Evolutionary conservation across 1,140 invertebrate genomes (phyloP), one percentile per base, ranked within the genome.

Genomic region (Drosophila leontia): DNA sequence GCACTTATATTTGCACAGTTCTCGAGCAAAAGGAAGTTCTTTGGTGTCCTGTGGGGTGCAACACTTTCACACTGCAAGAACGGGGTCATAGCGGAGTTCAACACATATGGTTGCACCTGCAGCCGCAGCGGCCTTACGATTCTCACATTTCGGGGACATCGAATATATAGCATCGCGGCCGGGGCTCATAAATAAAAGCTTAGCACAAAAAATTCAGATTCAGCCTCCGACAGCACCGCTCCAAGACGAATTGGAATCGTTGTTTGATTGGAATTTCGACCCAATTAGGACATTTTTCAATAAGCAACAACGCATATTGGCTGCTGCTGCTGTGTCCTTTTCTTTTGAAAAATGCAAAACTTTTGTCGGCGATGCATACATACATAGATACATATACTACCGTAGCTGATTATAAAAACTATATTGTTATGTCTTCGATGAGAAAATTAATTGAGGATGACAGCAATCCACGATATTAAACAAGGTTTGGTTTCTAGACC

Each of bases 181-280:
- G 11, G 13, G 7, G 7, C 37, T 15, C 55, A 39, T 39, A 26
- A 44, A 5, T 17, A n/a, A 23, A 35, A 32, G 35, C 53, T 34
- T 39, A 50, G 37, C 58, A 42, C 2, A 56, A 42, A n/a, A 61
- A 44, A 34, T 26, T 7, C n/a, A 35, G 29, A 29, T 12, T 26
- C 19, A 42, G 12, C 7, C n/a, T 50, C n/a, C 29, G 35, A 61
- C 45, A 47, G 42, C 56, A 64, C 19, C 35, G 50, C 11, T 61
- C 63, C 64, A 47, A 65, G 48, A 61, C 68, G 68, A 80, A 80
- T 78, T 68, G 48, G 78, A 88, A 74, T 90, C 71, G 75, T 64
- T 85, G 81, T 84, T 88, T 90, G 85, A 88, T 79, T 85, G 85
- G 85, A 88, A 88, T 88, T 88, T 90, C 70, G 71, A 85, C 81